These are phyloP conservation scores for Gorilla gorilla DNA, from an alignment of 2,113 vertebrate species.

Conservation along the genomic window DNA sequence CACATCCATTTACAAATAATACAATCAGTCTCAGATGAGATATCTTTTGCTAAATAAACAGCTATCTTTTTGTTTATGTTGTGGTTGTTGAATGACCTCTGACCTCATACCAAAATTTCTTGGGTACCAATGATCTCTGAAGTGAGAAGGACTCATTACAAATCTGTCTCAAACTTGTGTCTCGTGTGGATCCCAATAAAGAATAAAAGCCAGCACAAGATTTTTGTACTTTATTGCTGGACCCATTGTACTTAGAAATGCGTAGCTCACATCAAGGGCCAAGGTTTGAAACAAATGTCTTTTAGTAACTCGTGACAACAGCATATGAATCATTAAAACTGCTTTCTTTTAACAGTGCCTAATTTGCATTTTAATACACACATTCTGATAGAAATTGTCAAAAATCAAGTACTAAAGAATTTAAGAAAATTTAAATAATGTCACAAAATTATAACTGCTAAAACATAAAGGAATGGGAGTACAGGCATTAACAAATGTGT, in stretches of 20 bases:
- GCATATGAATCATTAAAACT: not conserved
- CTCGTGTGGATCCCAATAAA: too few relatives aligned
- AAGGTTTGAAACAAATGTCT: not conserved
- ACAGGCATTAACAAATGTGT: not conserved
- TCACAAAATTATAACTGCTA: not conserved
- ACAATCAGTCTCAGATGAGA: not conserved
- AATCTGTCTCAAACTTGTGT: not conserved
- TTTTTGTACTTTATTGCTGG: not conserved
- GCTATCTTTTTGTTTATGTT: not conserved
- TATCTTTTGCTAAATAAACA: not conserved
- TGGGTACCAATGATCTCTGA: not conserved
- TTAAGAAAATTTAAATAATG: not conserved
- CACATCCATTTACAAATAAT: not conserved
- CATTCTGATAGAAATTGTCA: not conserved
- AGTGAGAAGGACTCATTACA: rapidly evolving
- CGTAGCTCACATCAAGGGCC: not conserved
- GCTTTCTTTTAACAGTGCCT: not conserved
- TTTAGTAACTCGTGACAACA: not conserved
- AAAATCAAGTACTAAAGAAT: not conserved
- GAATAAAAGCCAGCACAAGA: not conserved
- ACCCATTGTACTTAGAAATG: not conserved
- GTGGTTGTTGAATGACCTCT: not conserved
- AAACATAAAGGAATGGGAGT: not conserved
- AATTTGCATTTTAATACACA: not conserved
- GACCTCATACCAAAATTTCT: not conserved